Conservation (phyloP, 2,888 invertebrate genomes). For the Trissolcus japonicus region DNA sequence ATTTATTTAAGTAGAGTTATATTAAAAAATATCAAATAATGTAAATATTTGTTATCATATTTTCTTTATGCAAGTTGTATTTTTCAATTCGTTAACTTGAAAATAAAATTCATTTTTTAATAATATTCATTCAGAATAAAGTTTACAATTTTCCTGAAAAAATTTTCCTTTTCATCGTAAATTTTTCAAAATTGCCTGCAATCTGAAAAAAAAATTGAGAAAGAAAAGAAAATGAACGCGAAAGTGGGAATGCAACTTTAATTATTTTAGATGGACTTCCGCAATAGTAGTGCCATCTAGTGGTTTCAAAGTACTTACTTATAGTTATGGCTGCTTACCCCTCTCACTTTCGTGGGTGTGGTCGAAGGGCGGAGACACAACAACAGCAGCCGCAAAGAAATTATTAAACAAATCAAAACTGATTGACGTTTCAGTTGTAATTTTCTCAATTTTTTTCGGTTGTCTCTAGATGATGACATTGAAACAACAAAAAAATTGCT, state of each 20-base stretch:
- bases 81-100: no score
- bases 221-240: background rate
- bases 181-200: background rate
- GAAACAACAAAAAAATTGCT: background rate
- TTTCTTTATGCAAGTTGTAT: no score
- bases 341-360: slow-evolving; percentile 72
- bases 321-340: slow-evolving; percentile 75
- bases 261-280: slow-evolving; percentile 38
- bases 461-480: background rate
- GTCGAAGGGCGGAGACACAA: slow-evolving; percentile 64
- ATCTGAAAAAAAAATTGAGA: background rate
- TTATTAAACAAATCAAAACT: slow-evolving; percentile 12
- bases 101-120: no score
- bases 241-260: background rate
- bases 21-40: no score
- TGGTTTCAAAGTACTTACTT: slow-evolving; percentile 69
- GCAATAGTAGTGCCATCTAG: slow-evolving; percentile 74
- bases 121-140: background rate
- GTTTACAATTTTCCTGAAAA: background rate
- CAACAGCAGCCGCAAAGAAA: slow-evolving; percentile 25
- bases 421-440: background rate
- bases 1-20: no score
- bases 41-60: no score
- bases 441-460: background rate
- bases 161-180: background rate